A percentile compares a stretch with the other conserved stretches of the same genome.
Conservation (phyloP, 37 sponge, comb jelly and placozoan species). For the Halichondria panicea region DNA sequence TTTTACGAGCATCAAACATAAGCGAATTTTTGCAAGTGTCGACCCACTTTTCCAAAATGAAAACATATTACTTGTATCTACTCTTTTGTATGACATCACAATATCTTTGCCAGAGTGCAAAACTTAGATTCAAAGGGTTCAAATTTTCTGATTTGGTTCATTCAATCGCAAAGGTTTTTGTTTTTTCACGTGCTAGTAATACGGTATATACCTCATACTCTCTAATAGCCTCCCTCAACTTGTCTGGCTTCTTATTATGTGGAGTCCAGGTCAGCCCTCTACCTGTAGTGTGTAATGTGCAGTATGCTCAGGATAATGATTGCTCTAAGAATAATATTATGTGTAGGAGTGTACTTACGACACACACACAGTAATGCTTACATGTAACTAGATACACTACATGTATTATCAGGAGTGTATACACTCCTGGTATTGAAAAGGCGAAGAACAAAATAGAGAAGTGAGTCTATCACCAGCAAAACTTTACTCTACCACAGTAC, state of each 20-base stretch:
- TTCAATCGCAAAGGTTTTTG: too few relatives aligned
- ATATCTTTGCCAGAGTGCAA: too few relatives aligned
- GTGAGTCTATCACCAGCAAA: slow-evolving; percentile 15
- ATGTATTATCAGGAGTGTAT: neutral
- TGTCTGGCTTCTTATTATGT: slow-evolving; percentile 56
- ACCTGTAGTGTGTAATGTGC: slow-evolving; percentile 16
- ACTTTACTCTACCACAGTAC: slow-evolving; percentile 23
- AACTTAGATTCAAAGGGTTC: too few relatives aligned
- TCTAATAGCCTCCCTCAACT: slow-evolving; percentile 54
- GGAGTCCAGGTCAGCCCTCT: slow-evolving; percentile 70
- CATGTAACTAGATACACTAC: neutral
- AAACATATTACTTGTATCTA: too few relatives aligned
- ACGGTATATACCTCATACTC: slow-evolving; percentile 56
- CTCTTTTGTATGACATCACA: too few relatives aligned
- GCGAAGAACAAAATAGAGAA: neutral
- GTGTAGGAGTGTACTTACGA: neutral
- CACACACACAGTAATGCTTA: neutral
- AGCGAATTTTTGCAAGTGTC: too few relatives aligned
- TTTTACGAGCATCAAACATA: too few relatives aligned
- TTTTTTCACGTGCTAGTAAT: neutral
- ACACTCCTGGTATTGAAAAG: neutral
- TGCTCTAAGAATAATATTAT: neutral
- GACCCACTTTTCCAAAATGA: too few relatives aligned
- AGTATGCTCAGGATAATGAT: neutral
- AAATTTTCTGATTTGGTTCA: too few relatives aligned